A percentile compares a stretch with the other conserved stretches of the same genome.
These are phyloP conservation scores for Diglossa brunneiventris DNA, from an alignment of 2,113 vertebrate genomes.

Conservation along the genomic window DNA sequence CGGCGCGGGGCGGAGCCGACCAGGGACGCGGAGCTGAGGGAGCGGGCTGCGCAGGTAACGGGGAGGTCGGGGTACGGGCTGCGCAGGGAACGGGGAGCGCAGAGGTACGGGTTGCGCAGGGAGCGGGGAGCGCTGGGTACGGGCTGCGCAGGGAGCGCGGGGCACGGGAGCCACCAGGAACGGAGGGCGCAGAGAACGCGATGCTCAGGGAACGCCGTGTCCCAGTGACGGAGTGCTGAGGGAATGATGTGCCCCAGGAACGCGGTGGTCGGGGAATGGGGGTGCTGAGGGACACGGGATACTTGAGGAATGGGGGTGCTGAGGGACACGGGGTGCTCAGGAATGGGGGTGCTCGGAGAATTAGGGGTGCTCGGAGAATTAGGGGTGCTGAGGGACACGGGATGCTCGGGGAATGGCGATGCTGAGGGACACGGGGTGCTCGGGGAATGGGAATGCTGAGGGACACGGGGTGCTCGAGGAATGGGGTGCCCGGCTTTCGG, in stretches of 20 bases:
- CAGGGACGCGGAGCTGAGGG: background rate
- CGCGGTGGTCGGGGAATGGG: background rate
- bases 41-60: background rate
- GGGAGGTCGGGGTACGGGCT: too few species aligned
- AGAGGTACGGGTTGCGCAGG: background rate
- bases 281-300: too few species aligned
- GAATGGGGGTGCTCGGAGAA: rapidly evolving
- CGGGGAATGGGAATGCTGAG: rapidly evolving
- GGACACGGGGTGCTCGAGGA: too few species aligned
- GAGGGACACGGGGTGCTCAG: too few species aligned
- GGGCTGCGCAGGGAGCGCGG: background rate
- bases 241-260: background rate
- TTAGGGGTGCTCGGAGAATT: background rate
- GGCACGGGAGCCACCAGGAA: rapidly evolving
- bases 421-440: background rate
- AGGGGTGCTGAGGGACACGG: too few species aligned
- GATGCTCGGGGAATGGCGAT: background rate
- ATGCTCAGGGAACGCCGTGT: background rate
- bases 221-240: background rate
- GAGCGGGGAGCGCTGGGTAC: too few species aligned
- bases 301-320: background rate
- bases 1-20: background rate
- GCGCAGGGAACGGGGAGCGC: background rate
- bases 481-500: background rate
- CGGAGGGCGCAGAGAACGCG: background rate